Evolutionary conservation across 2,888 invertebrate genomes (phyloP).

Genomic region (Drosophila leonis): DNA sequence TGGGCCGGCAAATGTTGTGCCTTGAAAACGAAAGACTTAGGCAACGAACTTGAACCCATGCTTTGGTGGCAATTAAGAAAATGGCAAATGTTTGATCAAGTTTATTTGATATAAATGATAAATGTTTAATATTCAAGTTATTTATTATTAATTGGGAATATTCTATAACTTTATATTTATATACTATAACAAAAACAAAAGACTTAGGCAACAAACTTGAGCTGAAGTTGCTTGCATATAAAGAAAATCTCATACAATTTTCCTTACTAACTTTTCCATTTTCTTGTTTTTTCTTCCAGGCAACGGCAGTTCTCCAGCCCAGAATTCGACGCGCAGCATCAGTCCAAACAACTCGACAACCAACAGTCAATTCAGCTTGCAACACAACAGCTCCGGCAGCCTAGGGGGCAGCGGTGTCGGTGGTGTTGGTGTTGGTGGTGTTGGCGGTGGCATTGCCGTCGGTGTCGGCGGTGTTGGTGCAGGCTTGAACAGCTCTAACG

Average conservation of each 20-base stretch:
- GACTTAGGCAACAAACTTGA: constrained; percentile 78
- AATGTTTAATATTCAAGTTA: not conserved
- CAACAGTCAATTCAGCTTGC: constrained; percentile 85
- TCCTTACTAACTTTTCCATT: not conserved
- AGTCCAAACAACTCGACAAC: constrained; percentile 86
- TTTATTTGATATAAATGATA: not conserved
- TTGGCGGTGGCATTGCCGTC: constrained; percentile 48
- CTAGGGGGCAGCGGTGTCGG: constrained; percentile 76
- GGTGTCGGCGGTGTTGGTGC: constrained; percentile 25
- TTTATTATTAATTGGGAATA: not conserved
- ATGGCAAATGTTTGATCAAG: constrained; percentile 4
- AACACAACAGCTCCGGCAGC: constrained; percentile 85
- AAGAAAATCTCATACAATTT: not conserved
- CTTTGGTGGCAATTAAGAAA: constrained; percentile 20
- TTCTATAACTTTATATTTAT: too few relatives aligned
- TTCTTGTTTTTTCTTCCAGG: constrained; percentile 73
- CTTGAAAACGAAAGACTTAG: constrained; percentile 59
- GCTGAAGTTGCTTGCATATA: not conserved
- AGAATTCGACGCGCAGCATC: constrained; percentile 86
- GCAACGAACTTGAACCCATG: constrained; percentile 51
- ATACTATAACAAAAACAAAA: constrained; percentile 52
- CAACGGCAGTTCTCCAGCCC: constrained; percentile 86
- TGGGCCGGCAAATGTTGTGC: constrained; percentile 15
- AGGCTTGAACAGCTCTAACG: constrained; percentile 18
- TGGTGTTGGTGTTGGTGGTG: constrained; percentile 45